Evolutionary conservation across 1,140 invertebrate genomes (phyloP).

Genomic region (Cephus cinctus): DNA sequence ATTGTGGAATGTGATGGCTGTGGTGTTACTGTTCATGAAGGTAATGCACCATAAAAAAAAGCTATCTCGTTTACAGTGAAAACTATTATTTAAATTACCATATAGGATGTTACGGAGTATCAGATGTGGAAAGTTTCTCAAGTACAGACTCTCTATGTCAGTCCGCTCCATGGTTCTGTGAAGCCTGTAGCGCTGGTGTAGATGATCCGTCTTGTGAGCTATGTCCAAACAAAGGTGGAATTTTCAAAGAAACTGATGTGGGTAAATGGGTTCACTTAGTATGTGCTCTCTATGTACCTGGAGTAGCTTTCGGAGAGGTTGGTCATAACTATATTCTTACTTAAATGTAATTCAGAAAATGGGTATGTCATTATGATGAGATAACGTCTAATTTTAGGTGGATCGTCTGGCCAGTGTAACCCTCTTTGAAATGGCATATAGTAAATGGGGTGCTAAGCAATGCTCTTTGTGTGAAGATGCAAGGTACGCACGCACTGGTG

Average conservation of each 20-base stretch:
- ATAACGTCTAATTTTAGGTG: constrained; percentile 56
- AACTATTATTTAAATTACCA: constrained; percentile 6
- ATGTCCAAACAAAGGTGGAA: constrained; percentile 82
- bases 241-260: constrained; percentile 95
- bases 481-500: constrained; percentile 84
- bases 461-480: constrained; percentile 87
- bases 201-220: constrained; percentile 84
- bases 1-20: constrained; percentile 97
- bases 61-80: background rate
- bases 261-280: constrained; percentile 98
- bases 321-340: constrained; percentile 15
- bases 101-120: constrained; percentile 90
- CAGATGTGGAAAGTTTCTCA: constrained; percentile 85
- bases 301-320: constrained; percentile 93
- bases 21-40: constrained; percentile 94
- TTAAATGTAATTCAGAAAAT: constrained; percentile 10
- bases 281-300: constrained; percentile 93
- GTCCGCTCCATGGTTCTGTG: constrained; percentile 98
- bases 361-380: background rate
- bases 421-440: constrained; percentile 94
- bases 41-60: constrained; percentile 42
- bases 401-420: constrained; percentile 83
- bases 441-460: constrained; percentile 88
- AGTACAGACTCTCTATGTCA: constrained; percentile 89
- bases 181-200: constrained; percentile 92